phyloP scores from a whole-genome alignment of 2,888 invertebrate species.

The Margaritifera margaritifera region DNA sequence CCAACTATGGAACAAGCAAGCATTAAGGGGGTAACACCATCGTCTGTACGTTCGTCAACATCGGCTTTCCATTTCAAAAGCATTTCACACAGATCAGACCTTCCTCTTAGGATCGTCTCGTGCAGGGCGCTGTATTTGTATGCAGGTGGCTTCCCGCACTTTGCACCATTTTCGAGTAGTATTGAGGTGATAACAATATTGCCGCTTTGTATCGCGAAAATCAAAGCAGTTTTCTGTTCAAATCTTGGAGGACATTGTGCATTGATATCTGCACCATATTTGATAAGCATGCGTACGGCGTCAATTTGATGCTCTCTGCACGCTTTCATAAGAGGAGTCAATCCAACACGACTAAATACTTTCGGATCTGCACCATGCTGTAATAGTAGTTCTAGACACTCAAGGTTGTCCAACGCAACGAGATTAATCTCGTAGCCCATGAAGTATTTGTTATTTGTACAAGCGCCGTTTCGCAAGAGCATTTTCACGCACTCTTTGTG shows the following conservation, averaged over 20 bases:
- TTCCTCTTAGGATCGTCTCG: slow-evolving; percentile 81
- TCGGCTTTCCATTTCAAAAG: slow-evolving; percentile 74
- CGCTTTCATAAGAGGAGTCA: slow-evolving; percentile 93
- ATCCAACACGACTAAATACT: slow-evolving; percentile 87
- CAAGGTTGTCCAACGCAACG: slow-evolving; percentile 83
- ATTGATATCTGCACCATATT: slow-evolving; percentile 89
- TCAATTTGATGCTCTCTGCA: slow-evolving; percentile 75
- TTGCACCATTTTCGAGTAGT: slow-evolving; percentile 87
- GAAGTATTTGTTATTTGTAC: slow-evolving; percentile 93
- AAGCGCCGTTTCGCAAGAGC: slow-evolving; percentile 87
- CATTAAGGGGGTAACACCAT: slow-evolving; percentile 72
- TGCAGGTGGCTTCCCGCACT: slow-evolving; percentile 78
- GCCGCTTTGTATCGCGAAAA: slow-evolving; percentile 89
- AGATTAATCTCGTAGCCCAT: slow-evolving; percentile 92
- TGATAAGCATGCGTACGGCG: slow-evolving; percentile 78
- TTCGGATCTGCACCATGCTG: slow-evolving; percentile 91
- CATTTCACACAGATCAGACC: slow-evolving; percentile 62
- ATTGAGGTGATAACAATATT: slow-evolving; percentile 82
- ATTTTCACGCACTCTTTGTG: slow-evolving; percentile 80
- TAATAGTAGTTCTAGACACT: slow-evolving; percentile 86
- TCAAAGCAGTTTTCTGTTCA: slow-evolving; percentile 89
- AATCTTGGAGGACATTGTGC: slow-evolving; percentile 89
- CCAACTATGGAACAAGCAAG: slow-evolving; percentile 69
- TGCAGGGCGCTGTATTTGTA: slow-evolving; percentile 86
- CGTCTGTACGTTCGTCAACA: slow-evolving; percentile 73